Evolutionary conservation across 35 echinoderm and acorn worm species (phyloP).

Genomic region (Lytechinus pictus): DNA sequence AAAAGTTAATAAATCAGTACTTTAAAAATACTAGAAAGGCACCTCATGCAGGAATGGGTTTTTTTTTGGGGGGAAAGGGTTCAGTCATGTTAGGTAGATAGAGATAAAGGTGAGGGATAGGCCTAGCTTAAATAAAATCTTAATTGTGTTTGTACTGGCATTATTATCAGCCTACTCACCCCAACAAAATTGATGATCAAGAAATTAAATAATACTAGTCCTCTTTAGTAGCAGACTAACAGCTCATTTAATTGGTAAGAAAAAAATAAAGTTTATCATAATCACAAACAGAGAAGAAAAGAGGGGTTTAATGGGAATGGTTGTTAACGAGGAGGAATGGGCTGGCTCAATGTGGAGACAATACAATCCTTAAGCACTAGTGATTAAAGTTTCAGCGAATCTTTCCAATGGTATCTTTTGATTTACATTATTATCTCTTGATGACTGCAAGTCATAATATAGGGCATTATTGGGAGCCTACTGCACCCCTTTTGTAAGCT

Average conservation of each 20-base stretch:
- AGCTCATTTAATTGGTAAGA: not conserved
- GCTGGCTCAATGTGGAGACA: constrained; percentile 15
- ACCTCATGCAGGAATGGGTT: too few relatives aligned
- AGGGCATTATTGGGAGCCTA: constrained; percentile 8
- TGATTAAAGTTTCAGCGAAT: constrained; percentile 24
- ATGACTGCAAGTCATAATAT: constrained; percentile 15
- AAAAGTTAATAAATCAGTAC: too few relatives aligned
- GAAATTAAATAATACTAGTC: not conserved
- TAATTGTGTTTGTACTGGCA: not conserved
- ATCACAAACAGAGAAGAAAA: not conserved
- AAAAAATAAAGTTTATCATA: not conserved
- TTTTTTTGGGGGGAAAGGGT: too few relatives aligned
- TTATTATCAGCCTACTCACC: not conserved
- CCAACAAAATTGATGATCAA: not conserved
- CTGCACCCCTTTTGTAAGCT: constrained; percentile 18
- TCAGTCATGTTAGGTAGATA: too few relatives aligned
- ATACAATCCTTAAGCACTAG: constrained; percentile 34
- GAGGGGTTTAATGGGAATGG: constrained; percentile 13
- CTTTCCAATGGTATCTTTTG: constrained; percentile 27
- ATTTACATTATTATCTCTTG: constrained; percentile 25
- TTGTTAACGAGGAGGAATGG: not conserved
- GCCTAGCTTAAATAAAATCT: too few relatives aligned
- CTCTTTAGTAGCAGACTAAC: not conserved
- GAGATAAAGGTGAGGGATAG: too few relatives aligned
- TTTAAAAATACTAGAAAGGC: too few relatives aligned